Conservation (phyloP, 37 sponge, comb jelly and placozoan species). For the Aplysina aerophoba region DNA sequence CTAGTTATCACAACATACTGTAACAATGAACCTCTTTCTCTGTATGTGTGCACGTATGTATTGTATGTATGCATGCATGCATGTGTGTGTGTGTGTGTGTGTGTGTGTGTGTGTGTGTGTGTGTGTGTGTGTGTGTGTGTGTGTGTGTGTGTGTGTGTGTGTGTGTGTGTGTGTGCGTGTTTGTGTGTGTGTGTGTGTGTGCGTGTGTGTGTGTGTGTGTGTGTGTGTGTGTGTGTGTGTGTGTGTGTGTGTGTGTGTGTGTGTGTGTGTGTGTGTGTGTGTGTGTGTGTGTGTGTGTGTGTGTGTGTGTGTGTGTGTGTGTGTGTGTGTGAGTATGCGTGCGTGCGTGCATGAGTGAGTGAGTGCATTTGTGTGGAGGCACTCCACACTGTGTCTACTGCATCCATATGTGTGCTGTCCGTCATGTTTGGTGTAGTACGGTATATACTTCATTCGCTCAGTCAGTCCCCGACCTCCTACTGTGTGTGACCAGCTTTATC, state of each 20-base stretch:
- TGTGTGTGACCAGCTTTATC: too few species aligned
- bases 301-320: constrained; percentile 9
- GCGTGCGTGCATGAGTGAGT: too few species aligned
- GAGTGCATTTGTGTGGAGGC: too few species aligned
- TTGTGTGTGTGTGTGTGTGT: constrained; percentile 30
- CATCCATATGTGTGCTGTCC: too few species aligned
- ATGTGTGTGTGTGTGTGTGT: constrained; percentile 42
- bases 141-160: background rate
- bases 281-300: constrained; percentile 8
- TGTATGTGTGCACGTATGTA: constrained; percentile 15
- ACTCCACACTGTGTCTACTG: too few species aligned
- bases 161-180: constrained; percentile 10
- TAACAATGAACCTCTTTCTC: too few species aligned
- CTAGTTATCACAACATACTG: too few species aligned
- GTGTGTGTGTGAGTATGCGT: background rate
- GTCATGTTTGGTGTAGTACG: too few species aligned
- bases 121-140: constrained; percentile 19
- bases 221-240: constrained; percentile 23
- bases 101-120: constrained; percentile 9
- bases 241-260: constrained; percentile 14
- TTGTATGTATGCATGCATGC: constrained; percentile 24
- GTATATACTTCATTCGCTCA: too few species aligned
- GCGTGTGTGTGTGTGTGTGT: constrained; percentile 11
- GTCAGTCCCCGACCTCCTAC: too few species aligned
- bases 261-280: constrained; percentile 10